phyloP scores from a whole-genome alignment of 1,140 invertebrate genomes.

The Drosophila subpulchrella region DNA sequence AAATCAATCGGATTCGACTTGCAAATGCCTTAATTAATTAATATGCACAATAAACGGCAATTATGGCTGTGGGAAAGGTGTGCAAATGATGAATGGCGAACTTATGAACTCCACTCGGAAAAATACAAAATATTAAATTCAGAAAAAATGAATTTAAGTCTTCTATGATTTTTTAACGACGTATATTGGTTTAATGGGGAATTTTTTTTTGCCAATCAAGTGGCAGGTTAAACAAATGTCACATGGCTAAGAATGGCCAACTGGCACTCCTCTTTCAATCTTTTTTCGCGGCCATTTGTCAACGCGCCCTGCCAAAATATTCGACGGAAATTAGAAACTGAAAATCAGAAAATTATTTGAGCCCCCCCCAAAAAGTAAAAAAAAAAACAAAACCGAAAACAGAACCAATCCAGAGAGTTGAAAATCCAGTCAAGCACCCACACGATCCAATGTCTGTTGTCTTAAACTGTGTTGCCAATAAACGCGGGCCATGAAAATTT shows the following conservation, averaged over 20 bases:
- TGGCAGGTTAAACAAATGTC: constrained; percentile 8
- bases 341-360: constrained; percentile 22
- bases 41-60: constrained; percentile 36
- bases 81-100: constrained; percentile 36
- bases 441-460: constrained; percentile 8
- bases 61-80: constrained; percentile 38
- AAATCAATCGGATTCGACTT: constrained; percentile 26
- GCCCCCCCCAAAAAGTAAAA: not conserved
- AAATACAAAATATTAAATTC: not conserved
- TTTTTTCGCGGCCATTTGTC: constrained; percentile 54
- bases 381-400: no score
- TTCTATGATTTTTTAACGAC: no score
- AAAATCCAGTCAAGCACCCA: constrained; percentile 52
- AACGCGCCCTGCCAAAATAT: constrained; percentile 35
- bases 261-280: constrained; percentile 27
- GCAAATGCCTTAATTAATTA: constrained; percentile 50
- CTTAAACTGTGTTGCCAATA: constrained; percentile 52
- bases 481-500: constrained; percentile 44
- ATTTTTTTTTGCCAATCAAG: not conserved
- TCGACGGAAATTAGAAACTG: not conserved
- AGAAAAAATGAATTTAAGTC: no score
- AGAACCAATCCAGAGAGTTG: constrained; percentile 18
- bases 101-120: not conserved
- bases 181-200: no score
- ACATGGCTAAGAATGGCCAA: not conserved